Conservation (phyloP, 2,797 vertebrate species). For the Phataginus tricuspis region DNA sequence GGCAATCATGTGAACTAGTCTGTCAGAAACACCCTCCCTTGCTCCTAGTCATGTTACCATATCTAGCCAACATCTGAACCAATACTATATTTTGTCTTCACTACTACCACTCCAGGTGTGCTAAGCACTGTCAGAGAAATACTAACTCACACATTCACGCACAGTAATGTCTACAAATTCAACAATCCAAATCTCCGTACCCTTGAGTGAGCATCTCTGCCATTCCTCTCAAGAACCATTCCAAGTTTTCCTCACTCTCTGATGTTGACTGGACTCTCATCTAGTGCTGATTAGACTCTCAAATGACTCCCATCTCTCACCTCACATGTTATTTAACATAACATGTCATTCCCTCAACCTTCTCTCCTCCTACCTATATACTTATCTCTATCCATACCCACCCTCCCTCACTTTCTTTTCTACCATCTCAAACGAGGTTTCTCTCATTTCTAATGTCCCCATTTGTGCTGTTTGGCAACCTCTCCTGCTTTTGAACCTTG, state of each 20-base stretch:
- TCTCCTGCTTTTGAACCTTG: neutral
- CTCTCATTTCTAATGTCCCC: neutral
- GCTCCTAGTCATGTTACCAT: neutral
- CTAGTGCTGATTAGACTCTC: neutral
- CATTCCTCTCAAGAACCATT: neutral
- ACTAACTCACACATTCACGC: neutral
- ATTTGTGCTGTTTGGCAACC: neutral
- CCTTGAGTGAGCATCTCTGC: neutral
- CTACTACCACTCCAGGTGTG: neutral
- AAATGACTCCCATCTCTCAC: neutral
- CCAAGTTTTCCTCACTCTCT: neutral
- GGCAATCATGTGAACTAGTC: neutral
- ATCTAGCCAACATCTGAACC: neutral
- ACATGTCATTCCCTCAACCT: neutral
- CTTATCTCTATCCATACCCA: neutral
- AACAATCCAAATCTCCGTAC: neutral
- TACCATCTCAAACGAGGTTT: neutral
- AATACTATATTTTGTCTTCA: neutral
- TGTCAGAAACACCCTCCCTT: neutral
- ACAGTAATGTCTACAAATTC: neutral
- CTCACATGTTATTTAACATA: neutral
- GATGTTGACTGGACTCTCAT: neutral
- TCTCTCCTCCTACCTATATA: neutral
- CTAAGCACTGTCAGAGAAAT: neutral
- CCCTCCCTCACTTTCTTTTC: neutral